A percentile compares a stretch with the other conserved stretches of the same genome.
These are phyloP conservation scores for Gila orcuttii DNA, from an alignment of 2,113 vertebrate genomes.

Conservation along the genomic window DNA sequence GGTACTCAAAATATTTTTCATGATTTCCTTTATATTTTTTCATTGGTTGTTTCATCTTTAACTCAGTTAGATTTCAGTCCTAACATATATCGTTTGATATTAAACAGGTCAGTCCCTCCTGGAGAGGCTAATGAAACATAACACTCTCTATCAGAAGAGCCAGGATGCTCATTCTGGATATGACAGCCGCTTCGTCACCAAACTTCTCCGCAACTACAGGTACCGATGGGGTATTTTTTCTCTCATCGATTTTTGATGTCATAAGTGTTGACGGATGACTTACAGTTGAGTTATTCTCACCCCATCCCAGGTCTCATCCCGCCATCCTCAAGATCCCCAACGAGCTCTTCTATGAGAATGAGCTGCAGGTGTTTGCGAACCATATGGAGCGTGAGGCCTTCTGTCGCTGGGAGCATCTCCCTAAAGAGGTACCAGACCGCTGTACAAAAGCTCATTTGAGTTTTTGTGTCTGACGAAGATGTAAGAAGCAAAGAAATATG, in stretches of 20 bases:
- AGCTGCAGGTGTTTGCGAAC: slow-evolving; percentile 80
- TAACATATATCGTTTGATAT: not conserved
- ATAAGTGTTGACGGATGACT: not conserved
- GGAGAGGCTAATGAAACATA: slow-evolving; percentile 86
- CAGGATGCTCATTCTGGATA: slow-evolving; percentile 63
- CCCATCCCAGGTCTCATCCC: slow-evolving; percentile 82
- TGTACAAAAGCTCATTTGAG: not conserved
- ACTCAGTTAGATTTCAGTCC: not conserved
- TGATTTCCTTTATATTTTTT: not conserved
- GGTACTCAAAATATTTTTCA: slow-evolving; percentile 61
- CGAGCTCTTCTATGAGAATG: slow-evolving; percentile 84
- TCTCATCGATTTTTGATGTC: not conserved
- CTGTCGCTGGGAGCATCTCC: slow-evolving; percentile 85
- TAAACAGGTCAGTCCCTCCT: slow-evolving; percentile 82
- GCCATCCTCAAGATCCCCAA: slow-evolving; percentile 87
- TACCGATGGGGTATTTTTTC: slow-evolving; percentile 54
- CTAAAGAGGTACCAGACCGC: slow-evolving; percentile 72
- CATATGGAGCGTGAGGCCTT: slow-evolving; percentile 73
- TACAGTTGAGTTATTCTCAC: not conserved
- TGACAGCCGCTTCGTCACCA: slow-evolving; percentile 84
- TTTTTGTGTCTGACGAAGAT: not conserved
- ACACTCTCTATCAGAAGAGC: slow-evolving; percentile 80
- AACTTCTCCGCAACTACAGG: slow-evolving; percentile 94
- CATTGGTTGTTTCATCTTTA: not conserved
- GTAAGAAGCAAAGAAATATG: not conserved